These are phyloP conservation scores for Otolemur garnettii DNA, from an alignment of 2,113 vertebrate species.

Conservation along the genomic window DNA sequence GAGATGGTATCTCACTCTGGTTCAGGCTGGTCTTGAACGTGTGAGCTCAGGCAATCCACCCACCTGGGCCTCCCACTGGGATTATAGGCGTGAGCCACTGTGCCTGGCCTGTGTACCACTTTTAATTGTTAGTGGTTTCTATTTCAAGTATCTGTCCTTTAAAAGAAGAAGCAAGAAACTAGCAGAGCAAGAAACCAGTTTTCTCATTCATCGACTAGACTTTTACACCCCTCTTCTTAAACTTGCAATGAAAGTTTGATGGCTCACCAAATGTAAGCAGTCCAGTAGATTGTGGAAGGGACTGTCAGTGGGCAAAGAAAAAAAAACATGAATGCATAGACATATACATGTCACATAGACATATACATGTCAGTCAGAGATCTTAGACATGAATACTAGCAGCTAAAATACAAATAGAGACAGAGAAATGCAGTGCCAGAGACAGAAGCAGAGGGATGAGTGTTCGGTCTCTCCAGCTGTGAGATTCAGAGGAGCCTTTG, in stretches of 20 bases:
- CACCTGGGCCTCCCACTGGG: no score
- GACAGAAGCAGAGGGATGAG: neutral
- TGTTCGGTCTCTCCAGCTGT: neutral
- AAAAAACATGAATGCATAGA: neutral
- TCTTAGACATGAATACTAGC: neutral
- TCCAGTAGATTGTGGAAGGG: neutral
- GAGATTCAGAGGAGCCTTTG: neutral
- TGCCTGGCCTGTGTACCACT: no score
- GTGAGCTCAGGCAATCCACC: no score
- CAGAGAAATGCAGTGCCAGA: neutral
- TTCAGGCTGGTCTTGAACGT: no score
- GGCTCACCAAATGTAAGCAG: neutral
- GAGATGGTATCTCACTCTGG: no score
- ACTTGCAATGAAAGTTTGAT: neutral
- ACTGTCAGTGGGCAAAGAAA: neutral
- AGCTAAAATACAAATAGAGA: neutral
- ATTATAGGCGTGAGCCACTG: no score
- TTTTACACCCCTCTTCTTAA: neutral
- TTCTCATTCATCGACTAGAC: neutral
- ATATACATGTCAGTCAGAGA: neutral
- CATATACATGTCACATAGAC: neutral
- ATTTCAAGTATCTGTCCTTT: slow-evolving; percentile 6
- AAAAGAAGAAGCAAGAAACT: neutral
- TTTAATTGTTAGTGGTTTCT: neutral
- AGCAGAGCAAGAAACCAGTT: neutral